Conservation (phyloP, 1,140 invertebrate genomes). For the Drosophila saltans region DNA sequence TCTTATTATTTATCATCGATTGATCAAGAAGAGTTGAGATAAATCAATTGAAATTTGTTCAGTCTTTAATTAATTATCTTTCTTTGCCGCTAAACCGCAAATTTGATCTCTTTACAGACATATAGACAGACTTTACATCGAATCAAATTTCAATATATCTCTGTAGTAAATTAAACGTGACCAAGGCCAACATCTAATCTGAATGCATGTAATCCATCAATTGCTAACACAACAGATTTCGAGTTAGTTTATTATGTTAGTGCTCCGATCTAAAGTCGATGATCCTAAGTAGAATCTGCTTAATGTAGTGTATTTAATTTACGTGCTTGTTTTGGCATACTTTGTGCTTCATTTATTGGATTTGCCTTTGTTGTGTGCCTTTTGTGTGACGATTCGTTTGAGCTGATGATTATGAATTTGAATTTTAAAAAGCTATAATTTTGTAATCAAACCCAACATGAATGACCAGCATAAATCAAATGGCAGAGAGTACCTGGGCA, state of each 20-base stretch:
- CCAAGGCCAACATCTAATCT: too few species aligned
- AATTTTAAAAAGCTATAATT: slow-evolving; percentile 67
- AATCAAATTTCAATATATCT: background rate
- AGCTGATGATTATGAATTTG: slow-evolving; percentile 54
- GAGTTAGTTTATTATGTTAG: too few species aligned
- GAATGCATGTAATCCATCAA: too few species aligned
- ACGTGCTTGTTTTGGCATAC: slow-evolving; percentile 1
- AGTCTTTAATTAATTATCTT: too few species aligned
- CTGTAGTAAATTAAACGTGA: background rate
- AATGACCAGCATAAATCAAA: slow-evolving; percentile 36
- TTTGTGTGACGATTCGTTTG: slow-evolving; percentile 28
- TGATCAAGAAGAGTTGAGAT: too few species aligned
- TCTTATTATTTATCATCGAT: too few species aligned
- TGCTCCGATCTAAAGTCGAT: too few species aligned
- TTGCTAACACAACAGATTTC: too few species aligned
- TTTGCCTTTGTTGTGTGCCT: slow-evolving; percentile 19
- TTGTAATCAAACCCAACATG: slow-evolving; percentile 45
- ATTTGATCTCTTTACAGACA: background rate
- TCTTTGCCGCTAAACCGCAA: too few species aligned
- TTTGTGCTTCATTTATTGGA: slow-evolving; percentile 5
- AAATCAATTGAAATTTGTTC: too few species aligned
- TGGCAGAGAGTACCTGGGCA: slow-evolving; percentile 10
- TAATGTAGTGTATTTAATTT: background rate
- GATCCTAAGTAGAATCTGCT: background rate
- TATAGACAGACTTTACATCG: background rate